Conservation (phyloP, 2,797 vertebrate genomes). For the Mastacembelus armatus region DNA sequence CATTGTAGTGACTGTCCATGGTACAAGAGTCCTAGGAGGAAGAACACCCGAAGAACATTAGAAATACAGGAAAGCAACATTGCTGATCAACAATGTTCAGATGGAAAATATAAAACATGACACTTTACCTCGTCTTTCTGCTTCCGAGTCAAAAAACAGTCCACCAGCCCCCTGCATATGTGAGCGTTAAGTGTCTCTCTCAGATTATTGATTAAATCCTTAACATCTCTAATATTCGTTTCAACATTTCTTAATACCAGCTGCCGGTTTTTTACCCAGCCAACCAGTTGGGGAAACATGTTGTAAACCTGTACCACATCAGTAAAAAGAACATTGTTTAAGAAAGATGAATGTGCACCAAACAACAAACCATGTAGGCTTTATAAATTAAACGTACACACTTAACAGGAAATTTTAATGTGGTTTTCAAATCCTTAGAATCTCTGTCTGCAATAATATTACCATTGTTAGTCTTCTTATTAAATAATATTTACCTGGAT, state of each 20-base stretch:
- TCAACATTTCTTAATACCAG: background rate
- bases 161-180: slow-evolving; percentile 62
- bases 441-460: too few relatives aligned
- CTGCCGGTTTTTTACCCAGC: slow-evolving; percentile 51
- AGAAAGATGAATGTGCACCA: background rate
- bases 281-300: slow-evolving; percentile 62
- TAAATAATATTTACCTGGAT: slow-evolving; percentile 72
- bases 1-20: slow-evolving; percentile 46
- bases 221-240: background rate
- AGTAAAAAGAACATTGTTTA: background rate
- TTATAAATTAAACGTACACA: background rate
- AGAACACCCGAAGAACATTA: background rate
- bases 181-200: slow-evolving; percentile 63
- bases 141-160: slow-evolving; percentile 67
- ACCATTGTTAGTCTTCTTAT: too few relatives aligned
- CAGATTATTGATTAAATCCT: slow-evolving; percentile 37
- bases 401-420: too few relatives aligned
- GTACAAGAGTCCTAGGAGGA: slow-evolving; percentile 46
- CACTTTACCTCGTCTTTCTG: slow-evolving; percentile 58
- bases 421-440: too few relatives aligned
- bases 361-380: background rate
- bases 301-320: slow-evolving; percentile 67
- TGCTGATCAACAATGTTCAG: background rate
- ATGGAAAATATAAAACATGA: background rate
- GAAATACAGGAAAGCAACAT: background rate